Base-by-base conservation (phyloP, 2,888 invertebrate species). In the Coleophora flavipennella region DNA sequence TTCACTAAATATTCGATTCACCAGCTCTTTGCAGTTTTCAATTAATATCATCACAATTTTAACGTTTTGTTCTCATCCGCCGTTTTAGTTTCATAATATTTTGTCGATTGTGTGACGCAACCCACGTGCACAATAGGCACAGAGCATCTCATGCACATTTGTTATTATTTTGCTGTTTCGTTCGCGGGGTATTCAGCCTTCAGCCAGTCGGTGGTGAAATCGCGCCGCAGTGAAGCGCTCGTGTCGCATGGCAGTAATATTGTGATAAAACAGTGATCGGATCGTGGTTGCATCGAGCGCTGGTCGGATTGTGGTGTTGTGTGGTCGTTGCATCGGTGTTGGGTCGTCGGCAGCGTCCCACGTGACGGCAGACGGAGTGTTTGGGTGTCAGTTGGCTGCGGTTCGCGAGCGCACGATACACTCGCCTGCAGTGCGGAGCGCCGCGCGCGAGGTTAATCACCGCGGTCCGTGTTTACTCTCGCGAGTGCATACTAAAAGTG, bases 101-200 rank as follows among this genome's bases (percentile, higher is more conserved):
- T 59, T 49, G 53, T 64, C 53, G 56, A 56, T 64, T 65, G 58
- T 66, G 70, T 79, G 80, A 80, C 77, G 77, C 80, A 79, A 80
- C 80, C 83, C 84, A 84, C 84, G 84, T 84, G 85, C 76, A 77
- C 72, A 62, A 67, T 74, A 59, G 74, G 73, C 71, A 76, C 65
- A 68, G 62, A 80, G 74, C 63, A 81, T 80, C 80, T 80, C 86
- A 86, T 86, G 87, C 87, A 87, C 87, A 87, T 88, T 88, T 89
- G 89, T 89, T 89, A 86, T 89, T 89, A 89, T 89, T 89, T 89
- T 89, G 88, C 84, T 86, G 83, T 80, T 79, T 86, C 87, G 86
- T 87, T 88, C 87, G 88, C 87, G 85, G 59, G 67, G 64, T 68
- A 66, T 71, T 67, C 61, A 64, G 62, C 64, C 67, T n/a, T n/a